A percentile compares a stretch with the other conserved stretches of the same genome.
Evolutionary conservation across 2,797 vertebrate genomes (phyloP).

Genomic region (Phoebastria nigripes): DNA sequence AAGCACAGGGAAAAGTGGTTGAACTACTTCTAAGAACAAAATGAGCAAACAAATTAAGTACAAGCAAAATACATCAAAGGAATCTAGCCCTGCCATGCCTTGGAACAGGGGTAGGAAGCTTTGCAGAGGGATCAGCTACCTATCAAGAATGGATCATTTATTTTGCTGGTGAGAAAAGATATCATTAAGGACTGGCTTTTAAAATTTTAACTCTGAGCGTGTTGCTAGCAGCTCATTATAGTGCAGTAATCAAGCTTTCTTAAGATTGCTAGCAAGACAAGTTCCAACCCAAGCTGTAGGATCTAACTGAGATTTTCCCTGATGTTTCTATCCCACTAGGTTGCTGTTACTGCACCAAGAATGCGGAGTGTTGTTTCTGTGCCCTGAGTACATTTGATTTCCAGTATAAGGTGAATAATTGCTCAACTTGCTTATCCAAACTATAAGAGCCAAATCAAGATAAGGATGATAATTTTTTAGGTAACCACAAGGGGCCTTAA

Average conservation of each 20-base stretch:
- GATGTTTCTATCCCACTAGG: neutral
- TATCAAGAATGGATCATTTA: neutral
- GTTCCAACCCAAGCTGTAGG: neutral
- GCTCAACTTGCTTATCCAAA: neutral
- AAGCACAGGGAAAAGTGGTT: neutral
- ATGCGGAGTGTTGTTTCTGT: neutral
- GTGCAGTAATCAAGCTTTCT: neutral
- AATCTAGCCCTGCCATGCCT: neutral
- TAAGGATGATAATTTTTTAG: neutral
- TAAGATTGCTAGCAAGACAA: neutral
- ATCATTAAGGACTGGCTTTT: neutral
- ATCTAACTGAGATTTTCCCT: neutral
- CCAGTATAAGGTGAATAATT: neutral
- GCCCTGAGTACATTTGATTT: neutral
- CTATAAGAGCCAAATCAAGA: neutral
- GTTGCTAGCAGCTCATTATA: neutral
- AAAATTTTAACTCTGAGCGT: neutral
- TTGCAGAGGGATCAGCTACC: neutral
- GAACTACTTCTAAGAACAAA: neutral
- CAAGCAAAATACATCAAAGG: neutral
- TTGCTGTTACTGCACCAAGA: neutral
- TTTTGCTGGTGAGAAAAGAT: neutral
- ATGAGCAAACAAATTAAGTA: neutral
- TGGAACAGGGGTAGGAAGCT: neutral
- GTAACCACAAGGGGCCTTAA: neutral